Base-by-base conservation (phyloP, 2,113 vertebrate genomes). In the Grammomys surdaster region DNA sequence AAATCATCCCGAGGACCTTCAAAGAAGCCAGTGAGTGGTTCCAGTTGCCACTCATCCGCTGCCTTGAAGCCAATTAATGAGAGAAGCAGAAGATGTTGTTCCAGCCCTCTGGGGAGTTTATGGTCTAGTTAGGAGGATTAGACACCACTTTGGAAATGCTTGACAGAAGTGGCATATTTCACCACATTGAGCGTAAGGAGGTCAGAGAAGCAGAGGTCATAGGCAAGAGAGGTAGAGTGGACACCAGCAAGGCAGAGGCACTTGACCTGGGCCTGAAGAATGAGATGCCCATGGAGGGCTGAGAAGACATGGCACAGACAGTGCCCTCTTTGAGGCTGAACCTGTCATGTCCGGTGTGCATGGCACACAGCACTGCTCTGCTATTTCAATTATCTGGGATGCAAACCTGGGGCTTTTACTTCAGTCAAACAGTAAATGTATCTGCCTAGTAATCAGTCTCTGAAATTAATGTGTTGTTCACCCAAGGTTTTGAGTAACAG, bases 341-440 rank as follows among this genome's bases (percentile, higher is more conserved):
- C 33, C 2, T n/a, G n/a, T 19, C 22, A 70, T 9, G n/a, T 26
- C 26, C 19, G 56, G 12, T 80, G 73, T 65, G 67, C 7, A 82
- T 3, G 51, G 72, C 36, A 93, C 88, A 51, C 58, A 90, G 80
- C 33, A 80, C 56, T 77, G 88, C 72, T 70, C 51, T 85, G 69
- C 26, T 67, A 19, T 46, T 96, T 36, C 86, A 73, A 91, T 67
- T 69, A 95, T 77, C n/a, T 77, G 65, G 81, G 77, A 28, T 90
- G 43, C 70, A 73, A 65, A 56, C 43, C 8, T 4, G 86, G 24
- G 11, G 1, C 43, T 88, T 48, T 51, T 40, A 28, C 33, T 40
- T 36, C 28, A 81, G 40, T 48, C 69, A 2, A 6, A 54, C 4
- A 54, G 36, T 36, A 86, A 43, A 70, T 16, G 28, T 56, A 93